phyloP scores from a whole-genome alignment of 2,113 vertebrate genomes.

The mouse (Mus musculus) region GRCm39 chr6:87216001-87216500 shows the following conservation, averaged over 20 bases:
- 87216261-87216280: constrained; percentile 34
- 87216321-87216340: not conserved
- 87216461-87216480: not conserved
- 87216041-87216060: not conserved
- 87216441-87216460: not conserved
- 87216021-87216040: not conserved
- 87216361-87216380: not conserved
- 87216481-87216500: not conserved
- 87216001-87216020: constrained; percentile 27
- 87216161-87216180: not conserved
- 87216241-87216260: constrained; percentile 56
- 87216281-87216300: not conserved
- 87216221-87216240: constrained; percentile 67
- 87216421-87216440: not conserved
- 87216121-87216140: constrained; percentile 59
- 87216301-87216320: not conserved
- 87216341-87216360: not conserved
- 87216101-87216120: constrained; percentile 12
- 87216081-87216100: not conserved
- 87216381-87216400: not conserved
- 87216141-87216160: constrained; percentile 39
- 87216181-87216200: constrained; percentile 60
- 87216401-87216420: not conserved
- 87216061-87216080: not conserved
- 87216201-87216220: constrained; percentile 67